Evolutionary conservation across 2,113 vertebrate species (phyloP).

Genomic region (Sus scrofa): DNA sequence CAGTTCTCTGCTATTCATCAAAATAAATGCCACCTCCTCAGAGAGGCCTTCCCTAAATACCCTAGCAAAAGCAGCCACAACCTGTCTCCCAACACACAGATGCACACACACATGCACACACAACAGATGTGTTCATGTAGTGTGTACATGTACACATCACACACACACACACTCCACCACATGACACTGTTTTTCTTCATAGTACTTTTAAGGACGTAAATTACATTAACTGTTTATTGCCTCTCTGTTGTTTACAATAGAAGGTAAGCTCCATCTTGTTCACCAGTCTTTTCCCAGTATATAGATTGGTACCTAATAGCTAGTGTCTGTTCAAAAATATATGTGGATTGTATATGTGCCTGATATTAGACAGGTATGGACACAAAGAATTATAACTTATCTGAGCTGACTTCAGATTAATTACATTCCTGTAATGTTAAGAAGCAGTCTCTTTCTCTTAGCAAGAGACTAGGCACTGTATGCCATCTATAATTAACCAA

Average conservation of each 20-base stretch:
- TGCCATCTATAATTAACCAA: slow-evolving; percentile 44
- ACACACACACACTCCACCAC: neutral
- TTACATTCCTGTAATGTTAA: neutral
- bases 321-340: neutral
- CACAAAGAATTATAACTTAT: neutral
- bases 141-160: neutral
- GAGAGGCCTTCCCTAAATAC: neutral
- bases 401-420: neutral
- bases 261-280: neutral
- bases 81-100: neutral
- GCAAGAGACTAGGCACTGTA: neutral
- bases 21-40: neutral
- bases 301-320: neutral
- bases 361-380: neutral
- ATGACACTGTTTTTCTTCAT: neutral
- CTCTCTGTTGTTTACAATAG: neutral
- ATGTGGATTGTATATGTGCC: neutral
- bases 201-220: neutral
- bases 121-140: no score
- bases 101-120: no score
- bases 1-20: neutral
- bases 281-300: neutral
- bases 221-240: neutral
- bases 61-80: neutral
- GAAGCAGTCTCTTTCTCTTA: slow-evolving; percentile 44